phyloP scores from a whole-genome alignment of 2,797 vertebrate species.

The Okamejei kenojei region DNA sequence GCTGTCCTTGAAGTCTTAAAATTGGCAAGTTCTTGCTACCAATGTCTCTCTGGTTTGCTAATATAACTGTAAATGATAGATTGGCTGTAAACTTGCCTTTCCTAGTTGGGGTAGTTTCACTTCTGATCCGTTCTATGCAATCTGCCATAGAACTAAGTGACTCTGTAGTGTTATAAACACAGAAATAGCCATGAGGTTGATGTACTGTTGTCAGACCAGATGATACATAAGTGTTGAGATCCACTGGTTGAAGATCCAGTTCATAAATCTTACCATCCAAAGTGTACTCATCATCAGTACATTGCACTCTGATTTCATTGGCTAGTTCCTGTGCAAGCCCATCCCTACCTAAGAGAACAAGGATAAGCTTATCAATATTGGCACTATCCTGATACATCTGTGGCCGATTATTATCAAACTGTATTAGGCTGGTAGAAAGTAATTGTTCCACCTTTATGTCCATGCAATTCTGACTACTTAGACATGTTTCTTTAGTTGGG shows the following conservation, averaged over 20 bases:
- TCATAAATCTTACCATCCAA: constrained; percentile 98
- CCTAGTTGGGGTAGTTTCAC: constrained; percentile 80
- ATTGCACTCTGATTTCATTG: constrained; percentile 95
- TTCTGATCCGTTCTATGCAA: constrained; percentile 86
- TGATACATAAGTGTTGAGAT: constrained; percentile 85
- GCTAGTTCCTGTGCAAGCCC: constrained; percentile 90
- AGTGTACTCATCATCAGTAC: constrained; percentile 95
- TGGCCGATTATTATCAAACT: constrained; percentile 80
- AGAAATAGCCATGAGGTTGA: constrained; percentile 96
- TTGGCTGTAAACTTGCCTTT: constrained; percentile 82
- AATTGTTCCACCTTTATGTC: constrained; percentile 95
- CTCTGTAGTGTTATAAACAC: constrained; percentile 95
- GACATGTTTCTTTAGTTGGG: constrained; percentile 96
- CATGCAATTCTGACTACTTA: constrained; percentile 90
- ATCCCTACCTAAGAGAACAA: constrained; percentile 94
- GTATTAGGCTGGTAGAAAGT: constrained; percentile 82
- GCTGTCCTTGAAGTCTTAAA: constrained; percentile 92
- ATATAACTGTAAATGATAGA: constrained; percentile 87
- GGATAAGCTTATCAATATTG: constrained; percentile 92
- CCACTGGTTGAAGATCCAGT: constrained; percentile 85
- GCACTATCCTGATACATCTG: constrained; percentile 86
- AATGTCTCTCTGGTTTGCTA: constrained; percentile 90
- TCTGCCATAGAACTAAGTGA: constrained; percentile 92
- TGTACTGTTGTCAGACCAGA: constrained; percentile 84
- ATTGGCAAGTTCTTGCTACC: constrained; percentile 91